A percentile compares a stretch with the other conserved stretches of the same genome.
phyloP scores from a whole-genome alignment of 2,797 vertebrate species.

The Acanthis flammea region DNA sequence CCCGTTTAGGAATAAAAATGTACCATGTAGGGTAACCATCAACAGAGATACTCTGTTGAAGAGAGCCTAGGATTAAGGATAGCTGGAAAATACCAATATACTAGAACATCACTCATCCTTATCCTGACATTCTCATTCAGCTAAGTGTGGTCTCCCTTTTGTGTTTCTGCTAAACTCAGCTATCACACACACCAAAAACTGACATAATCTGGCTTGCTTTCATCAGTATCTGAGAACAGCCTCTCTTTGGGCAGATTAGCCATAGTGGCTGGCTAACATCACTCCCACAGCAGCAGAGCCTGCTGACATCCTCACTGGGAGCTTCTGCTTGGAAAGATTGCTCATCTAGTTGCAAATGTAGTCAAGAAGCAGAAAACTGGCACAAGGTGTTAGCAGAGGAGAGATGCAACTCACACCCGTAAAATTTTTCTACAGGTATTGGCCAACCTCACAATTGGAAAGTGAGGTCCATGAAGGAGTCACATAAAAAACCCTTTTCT shows the following conservation, averaged over 20 bases:
- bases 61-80: background rate
- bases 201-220: background rate
- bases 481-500: background rate
- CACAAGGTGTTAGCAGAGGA: background rate
- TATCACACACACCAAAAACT: background rate
- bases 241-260: background rate
- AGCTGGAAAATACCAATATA: background rate
- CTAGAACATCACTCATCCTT: background rate
- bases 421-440: background rate
- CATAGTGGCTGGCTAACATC: background rate
- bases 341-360: background rate
- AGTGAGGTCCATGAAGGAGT: background rate
- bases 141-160: background rate
- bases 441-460: background rate
- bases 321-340: background rate
- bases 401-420: background rate
- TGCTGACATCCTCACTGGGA: background rate
- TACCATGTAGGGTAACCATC: background rate
- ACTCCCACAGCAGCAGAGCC: background rate
- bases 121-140: background rate
- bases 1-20: background rate
- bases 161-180: background rate
- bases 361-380: background rate
- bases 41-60: background rate
- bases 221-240: background rate